phyloP scores from a whole-genome alignment of 2,888 invertebrate genomes.

The Cheilosia urbana region DNA sequence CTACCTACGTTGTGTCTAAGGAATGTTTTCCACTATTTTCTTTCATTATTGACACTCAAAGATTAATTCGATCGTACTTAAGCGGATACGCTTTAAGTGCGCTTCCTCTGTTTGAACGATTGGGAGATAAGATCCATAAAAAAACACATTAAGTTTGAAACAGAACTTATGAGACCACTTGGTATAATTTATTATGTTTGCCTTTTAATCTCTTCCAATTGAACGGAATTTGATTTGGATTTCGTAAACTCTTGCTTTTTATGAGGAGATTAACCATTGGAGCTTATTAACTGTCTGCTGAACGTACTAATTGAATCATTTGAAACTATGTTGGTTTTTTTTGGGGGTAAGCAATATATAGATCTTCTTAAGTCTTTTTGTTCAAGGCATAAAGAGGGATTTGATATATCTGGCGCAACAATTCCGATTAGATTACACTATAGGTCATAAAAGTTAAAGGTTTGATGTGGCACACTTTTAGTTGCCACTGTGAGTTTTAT shows the following conservation, averaged over 20 bases:
- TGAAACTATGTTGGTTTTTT: too few relatives aligned
- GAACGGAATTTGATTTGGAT: slow-evolving; percentile 10
- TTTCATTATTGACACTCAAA: slow-evolving; percentile 31
- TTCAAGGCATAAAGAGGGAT: not conserved
- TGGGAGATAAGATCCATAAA: slow-evolving; percentile 15
- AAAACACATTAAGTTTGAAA: slow-evolving; percentile 9
- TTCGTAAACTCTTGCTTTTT: slow-evolving; percentile 8
- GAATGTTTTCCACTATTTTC: not conserved
- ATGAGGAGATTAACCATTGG: slow-evolving; percentile 29
- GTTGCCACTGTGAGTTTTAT: too few relatives aligned
- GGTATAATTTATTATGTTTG: slow-evolving; percentile 36
- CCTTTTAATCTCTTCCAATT: slow-evolving; percentile 21
- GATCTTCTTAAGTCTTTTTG: slow-evolving; percentile 15
- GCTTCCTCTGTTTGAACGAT: slow-evolving; percentile 6
- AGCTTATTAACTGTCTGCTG: slow-evolving; percentile 31
- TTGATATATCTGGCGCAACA: not conserved
- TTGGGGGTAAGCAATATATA: not conserved
- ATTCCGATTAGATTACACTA: too few relatives aligned
- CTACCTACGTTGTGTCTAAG: not conserved
- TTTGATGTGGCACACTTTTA: too few relatives aligned
- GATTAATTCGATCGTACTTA: slow-evolving; percentile 34
- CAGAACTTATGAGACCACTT: slow-evolving; percentile 33
- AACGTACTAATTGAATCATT: slow-evolving; percentile 12
- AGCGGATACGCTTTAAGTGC: slow-evolving; percentile 22
- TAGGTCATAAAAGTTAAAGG: too few relatives aligned